Base-by-base conservation (phyloP, 1,140 invertebrate genomes). In the Magallana ariakensis region DNA sequence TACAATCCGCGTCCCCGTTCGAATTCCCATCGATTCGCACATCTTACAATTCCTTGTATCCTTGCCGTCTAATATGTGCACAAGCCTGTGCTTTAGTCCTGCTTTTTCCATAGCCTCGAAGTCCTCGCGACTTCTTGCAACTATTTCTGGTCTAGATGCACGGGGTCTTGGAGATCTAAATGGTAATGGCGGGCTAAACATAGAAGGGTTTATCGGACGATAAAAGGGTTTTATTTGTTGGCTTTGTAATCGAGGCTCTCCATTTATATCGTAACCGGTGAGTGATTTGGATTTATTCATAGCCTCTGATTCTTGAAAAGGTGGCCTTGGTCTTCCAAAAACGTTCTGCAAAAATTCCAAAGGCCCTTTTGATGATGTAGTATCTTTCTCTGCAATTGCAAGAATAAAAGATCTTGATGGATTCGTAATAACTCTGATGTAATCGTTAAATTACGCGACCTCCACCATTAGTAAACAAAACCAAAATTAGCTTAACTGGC, bases 11-110 rank as follows among this genome's bases (percentile, higher is more conserved):
- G 80, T 82, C 54, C 53, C 80, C 0, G 80, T 82, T 56, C 80
- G 46, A 22, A 55, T 54, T 53, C 80, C 80, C 53, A 82, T 56
- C 9, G 55, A 55, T 16, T 53, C 80, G 10, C 80, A 82, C 53
- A 55, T n/a, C 80, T 82, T 82, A 56, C 80, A 82, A 82, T 82
- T 82, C 11, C 55, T 82, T 6, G 80, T 56, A 53, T 82, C 80
- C 55, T 82, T 82, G 19, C 46, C 55, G n/a, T 82, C 80, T 55
- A 53, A n/a, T 56, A 82, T 82, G 19, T 56, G 80, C 15, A 82
- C 80, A 16, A 82, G 55, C 54, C 46, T 54, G 16, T 82, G 80
- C 46, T 26, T 75, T 19, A 75, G 33, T 13, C 66, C 66, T 26
- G 66, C 66, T 33, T 33, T 33, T 26, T 75, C 66, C 66, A 75